Evolutionary conservation across 2,888 invertebrate genomes (phyloP), one percentile per base, ranked within the genome.

Genomic region (Elaeidobius kamerunicus): DNA sequence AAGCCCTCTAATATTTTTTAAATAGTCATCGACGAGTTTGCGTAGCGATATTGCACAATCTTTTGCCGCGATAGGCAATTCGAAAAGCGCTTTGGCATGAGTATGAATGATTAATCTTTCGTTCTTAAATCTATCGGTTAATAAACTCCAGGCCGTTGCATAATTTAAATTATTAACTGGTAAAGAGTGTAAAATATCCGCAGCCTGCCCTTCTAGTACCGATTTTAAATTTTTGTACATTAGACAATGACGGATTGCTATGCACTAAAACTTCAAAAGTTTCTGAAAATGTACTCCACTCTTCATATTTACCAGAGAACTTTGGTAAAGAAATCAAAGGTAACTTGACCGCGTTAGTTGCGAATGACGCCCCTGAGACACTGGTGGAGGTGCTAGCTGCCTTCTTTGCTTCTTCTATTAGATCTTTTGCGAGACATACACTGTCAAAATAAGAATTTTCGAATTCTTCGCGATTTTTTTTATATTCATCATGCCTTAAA

Each of bases 1-100:
- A 2, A 46, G 28, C 11, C 38, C 28, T 2, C 38, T 7, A 27
- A 17, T 38, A 38, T 28, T 38, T 20, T 23, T 35, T n/a, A 38
- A 23, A 23, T 35, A 45, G 14, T 11, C 15, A 19, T 35, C 27
- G 17, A 4, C 35, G n/a, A 45, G n/a, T 6, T 36, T 20, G 3
- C 36, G n/a, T 12, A 45, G 15, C 5, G 12, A 4, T 23, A 15
- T 2, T 9, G 20, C 16, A 14, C 20, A 36, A 9, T 35, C 45
- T 36, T 30, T 35, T 14, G 15, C 5, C 12, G 20, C 6, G 9
- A 7, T 20, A n/a, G 39, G 39, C 7, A 39, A 20, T 3, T 39
- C 39, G 19, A 36, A 36, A 14, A 35, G 2, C 15, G 12, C 35
- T 15, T 15, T 35, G 12, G 15, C 12, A 16, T 35, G 35, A 4